Evolutionary conservation across 1,140 invertebrate genomes (phyloP).

Genomic region (Gonatopus flavifemur): DNA sequence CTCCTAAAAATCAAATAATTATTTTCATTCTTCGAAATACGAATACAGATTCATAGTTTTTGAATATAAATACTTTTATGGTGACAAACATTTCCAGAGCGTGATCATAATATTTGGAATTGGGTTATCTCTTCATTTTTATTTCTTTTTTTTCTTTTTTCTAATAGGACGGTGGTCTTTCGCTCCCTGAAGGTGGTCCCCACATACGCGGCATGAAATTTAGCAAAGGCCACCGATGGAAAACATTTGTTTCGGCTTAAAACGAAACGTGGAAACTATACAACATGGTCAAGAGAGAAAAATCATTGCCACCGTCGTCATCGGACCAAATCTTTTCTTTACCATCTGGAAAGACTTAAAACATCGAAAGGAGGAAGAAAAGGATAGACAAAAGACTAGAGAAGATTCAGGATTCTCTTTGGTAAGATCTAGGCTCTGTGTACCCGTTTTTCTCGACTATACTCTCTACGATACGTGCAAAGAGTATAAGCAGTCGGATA

Average conservation of each 20-base stretch:
- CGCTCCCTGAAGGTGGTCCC: neutral
- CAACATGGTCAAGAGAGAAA: slow-evolving; percentile 1
- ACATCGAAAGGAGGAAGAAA: slow-evolving; percentile 13
- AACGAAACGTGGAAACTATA: slow-evolving; percentile 6
- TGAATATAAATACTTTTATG: no score
- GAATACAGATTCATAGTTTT: no score
- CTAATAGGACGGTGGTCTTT: no score
- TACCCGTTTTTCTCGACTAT: no score
- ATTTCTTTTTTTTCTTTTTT: no score
- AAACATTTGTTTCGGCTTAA: slow-evolving; percentile 46
- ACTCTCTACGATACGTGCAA: slow-evolving; percentile 42
- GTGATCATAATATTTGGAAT: no score
- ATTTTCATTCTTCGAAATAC: no score
- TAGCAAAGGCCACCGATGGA: neutral
- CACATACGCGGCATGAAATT: neutral
- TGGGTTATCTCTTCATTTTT: no score
- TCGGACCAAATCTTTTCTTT: slow-evolving; percentile 3
- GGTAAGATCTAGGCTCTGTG: no score
- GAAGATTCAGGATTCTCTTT: neutral
- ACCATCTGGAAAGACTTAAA: slow-evolving; percentile 52
- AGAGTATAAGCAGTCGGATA: slow-evolving; percentile 26
- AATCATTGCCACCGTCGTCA: no score
- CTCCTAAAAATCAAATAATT: no score
- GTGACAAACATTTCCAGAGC: no score
- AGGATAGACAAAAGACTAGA: slow-evolving; percentile 4